phyloP scores from a whole-genome alignment of 2,888 invertebrate species.

The Coecobrya sp. region DNA sequence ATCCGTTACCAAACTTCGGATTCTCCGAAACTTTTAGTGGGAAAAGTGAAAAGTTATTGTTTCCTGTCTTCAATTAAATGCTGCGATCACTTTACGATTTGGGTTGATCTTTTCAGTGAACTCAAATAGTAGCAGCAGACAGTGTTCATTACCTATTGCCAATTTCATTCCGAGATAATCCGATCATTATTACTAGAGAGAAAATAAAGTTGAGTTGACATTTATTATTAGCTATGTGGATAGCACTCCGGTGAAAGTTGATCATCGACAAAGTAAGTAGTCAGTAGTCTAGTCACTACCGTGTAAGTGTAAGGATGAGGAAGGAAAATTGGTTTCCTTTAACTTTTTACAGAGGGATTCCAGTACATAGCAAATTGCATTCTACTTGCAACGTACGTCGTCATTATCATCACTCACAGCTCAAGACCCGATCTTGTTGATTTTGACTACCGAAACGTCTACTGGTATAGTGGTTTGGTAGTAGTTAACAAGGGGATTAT shows the following conservation, averaged over 20 bases:
- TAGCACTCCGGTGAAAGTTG: neutral
- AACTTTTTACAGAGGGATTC: neutral
- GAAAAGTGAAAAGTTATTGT: neutral
- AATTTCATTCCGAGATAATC: neutral
- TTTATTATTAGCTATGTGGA: neutral
- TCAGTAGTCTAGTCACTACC: neutral
- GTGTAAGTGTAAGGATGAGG: neutral
- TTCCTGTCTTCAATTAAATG: neutral
- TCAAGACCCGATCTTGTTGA: constrained; percentile 4
- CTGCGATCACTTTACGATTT: neutral
- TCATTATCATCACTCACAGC: neutral
- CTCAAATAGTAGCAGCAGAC: too few relatives aligned
- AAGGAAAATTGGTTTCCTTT: neutral
- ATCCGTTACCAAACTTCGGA: too few relatives aligned
- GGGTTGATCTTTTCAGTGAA: too few relatives aligned
- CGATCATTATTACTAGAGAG: neutral
- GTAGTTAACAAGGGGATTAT: neutral
- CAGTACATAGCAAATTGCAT: neutral
- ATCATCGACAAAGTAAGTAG: neutral
- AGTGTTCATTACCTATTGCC: neutral
- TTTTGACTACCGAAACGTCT: neutral
- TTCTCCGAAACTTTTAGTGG: neutral
- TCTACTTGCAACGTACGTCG: neutral
- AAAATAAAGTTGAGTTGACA: neutral
- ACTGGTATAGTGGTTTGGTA: neutral